Conservation (phyloP, 2,888 invertebrate genomes). For the Trichopria drosophilae region DNA sequence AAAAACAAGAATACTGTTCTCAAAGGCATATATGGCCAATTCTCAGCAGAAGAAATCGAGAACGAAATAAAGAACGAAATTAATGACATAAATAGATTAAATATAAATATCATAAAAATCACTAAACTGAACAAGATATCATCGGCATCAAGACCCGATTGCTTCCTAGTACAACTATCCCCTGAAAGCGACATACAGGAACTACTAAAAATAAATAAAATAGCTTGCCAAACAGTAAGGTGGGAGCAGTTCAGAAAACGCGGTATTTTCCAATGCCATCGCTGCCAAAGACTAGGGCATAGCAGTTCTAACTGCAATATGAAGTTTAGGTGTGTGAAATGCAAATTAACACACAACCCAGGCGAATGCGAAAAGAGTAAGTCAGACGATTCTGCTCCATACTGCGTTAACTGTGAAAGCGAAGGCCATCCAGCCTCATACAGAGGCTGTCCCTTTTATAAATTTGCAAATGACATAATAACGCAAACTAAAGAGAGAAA, state of each 20-base stretch:
- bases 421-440: constrained; percentile 31
- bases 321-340: constrained; percentile 29
- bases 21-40: no score
- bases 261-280: constrained; percentile 28
- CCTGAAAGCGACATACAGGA: neutral
- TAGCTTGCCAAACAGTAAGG: constrained; percentile 6
- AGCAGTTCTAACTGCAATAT: constrained; percentile 26
- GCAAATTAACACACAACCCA: constrained; percentile 24
- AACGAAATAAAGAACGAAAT: no score
- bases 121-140: neutral
- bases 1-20: no score
- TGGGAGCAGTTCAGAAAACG: constrained; percentile 28
- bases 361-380: constrained; percentile 31
- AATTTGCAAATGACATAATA: constrained; percentile 11
- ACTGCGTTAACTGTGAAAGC: constrained; percentile 8
- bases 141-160: neutral
- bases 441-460: constrained; percentile 26
- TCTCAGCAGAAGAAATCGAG: no score
- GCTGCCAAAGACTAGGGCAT: constrained; percentile 32
- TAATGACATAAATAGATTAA: no score
- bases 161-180: constrained; percentile 17
- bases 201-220: constrained; percentile 1
- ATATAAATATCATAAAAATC: neutral
- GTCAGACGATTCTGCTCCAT: no score
- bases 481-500: no score